Conservation (phyloP, 2,888 invertebrate genomes). For the Glomeris marginata region DNA sequence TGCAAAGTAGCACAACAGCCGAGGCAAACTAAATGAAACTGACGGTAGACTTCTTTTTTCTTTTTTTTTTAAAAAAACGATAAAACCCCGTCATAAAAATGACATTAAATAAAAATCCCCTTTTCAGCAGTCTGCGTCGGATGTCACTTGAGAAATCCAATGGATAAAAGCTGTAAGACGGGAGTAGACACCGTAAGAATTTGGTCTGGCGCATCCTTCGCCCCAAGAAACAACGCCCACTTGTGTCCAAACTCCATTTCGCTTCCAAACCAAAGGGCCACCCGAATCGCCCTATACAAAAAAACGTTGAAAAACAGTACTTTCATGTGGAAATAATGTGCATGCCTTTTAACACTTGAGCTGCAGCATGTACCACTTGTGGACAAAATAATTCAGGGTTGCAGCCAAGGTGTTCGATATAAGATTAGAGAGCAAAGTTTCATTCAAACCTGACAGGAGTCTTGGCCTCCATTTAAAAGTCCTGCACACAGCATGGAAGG, state of each 20-base stretch:
- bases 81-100: no score
- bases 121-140: no score
- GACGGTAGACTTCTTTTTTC: no score
- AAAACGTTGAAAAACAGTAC: neutral
- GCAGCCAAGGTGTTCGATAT: no score
- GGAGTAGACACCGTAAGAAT: slow-evolving; percentile 10
- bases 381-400: no score
- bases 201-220: slow-evolving; percentile 8
- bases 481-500: slow-evolving; percentile 10
- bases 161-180: slow-evolving; percentile 3
- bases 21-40: no score
- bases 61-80: no score
- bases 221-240: slow-evolving; percentile 9
- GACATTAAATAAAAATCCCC: no score
- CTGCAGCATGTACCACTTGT: no score
- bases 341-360: neutral
- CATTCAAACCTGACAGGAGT: slow-evolving; percentile 5
- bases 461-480: slow-evolving; percentile 4
- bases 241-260: slow-evolving; percentile 4
- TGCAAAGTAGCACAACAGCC: no score
- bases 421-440: no score
- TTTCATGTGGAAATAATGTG: neutral
- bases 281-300: slow-evolving; percentile 9
- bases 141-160: slow-evolving; percentile 1
- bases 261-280: slow-evolving; percentile 5